Evolutionary conservation across 2,797 vertebrate genomes (phyloP).

Genomic region (Cuculus canorus): DNA sequence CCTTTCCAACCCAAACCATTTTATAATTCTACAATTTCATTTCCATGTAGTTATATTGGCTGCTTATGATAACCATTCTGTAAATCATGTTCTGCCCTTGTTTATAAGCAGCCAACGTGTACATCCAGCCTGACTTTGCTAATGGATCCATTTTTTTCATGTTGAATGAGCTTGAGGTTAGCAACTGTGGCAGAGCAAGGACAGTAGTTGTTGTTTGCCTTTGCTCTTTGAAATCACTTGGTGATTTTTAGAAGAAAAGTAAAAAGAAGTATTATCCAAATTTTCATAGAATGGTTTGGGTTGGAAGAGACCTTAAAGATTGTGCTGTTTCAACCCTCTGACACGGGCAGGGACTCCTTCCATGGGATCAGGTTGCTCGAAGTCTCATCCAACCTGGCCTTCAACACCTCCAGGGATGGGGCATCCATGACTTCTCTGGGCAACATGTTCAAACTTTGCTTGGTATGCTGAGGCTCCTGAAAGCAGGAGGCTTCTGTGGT

Average conservation of each 20-base stretch:
- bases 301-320: too few species aligned
- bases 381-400: too few species aligned
- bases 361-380: too few species aligned
- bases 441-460: neutral
- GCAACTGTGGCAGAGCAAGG: neutral
- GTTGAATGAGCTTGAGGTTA: neutral
- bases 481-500: neutral
- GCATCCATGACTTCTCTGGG: too few species aligned
- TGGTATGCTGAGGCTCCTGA: neutral
- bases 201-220: neutral
- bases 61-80: neutral
- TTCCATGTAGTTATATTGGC: neutral
- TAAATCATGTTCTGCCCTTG: neutral
- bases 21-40: neutral
- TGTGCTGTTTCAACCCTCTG: too few species aligned
- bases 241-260: neutral
- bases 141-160: neutral
- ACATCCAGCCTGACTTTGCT: neutral
- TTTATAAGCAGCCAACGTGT: rapidly evolving
- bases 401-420: too few species aligned
- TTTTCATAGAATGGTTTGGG: neutral
- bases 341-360: too few species aligned
- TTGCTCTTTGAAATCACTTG: neutral
- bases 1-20: too few species aligned
- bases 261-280: neutral